These are phyloP conservation scores for Rhopalosiphum padi DNA, from an alignment of 1,140 invertebrate species.

Conservation along the genomic window DNA sequence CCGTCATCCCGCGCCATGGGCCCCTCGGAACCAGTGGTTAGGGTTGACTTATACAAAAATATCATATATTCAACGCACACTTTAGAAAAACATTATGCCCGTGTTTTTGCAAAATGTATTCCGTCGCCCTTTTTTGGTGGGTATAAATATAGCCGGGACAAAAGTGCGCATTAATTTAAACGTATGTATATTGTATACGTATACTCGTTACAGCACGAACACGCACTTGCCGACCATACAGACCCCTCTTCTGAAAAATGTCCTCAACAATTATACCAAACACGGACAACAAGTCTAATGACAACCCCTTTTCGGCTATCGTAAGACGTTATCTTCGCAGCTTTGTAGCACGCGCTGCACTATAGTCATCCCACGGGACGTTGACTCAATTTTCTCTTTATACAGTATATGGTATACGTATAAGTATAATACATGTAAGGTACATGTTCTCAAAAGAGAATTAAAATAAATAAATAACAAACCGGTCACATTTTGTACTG, in stretches of 20 bases:
- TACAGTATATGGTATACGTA: not conserved
- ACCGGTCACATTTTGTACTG: not conserved
- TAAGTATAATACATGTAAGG: not conserved
- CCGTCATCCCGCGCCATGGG: too few relatives aligned
- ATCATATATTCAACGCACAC: slow-evolving; percentile 38
- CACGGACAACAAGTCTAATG: slow-evolving; percentile 6
- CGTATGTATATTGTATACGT: not conserved
- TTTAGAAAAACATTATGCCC: slow-evolving; percentile 52
- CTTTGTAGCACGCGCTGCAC: not conserved
- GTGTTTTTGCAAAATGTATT: slow-evolving; percentile 41
- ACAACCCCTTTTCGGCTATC: not conserved
- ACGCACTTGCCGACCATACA: not conserved
- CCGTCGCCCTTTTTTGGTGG: slow-evolving; percentile 29
- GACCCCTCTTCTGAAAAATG: not conserved
- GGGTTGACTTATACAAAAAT: slow-evolving; percentile 36
- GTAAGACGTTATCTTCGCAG: not conserved
- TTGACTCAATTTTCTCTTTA: not conserved
- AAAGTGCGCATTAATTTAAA: slow-evolving; percentile 41
- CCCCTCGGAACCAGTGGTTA: not conserved
- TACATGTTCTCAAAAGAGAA: not conserved
- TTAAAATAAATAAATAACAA: not conserved
- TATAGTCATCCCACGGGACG: not conserved
- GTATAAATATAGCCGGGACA: slow-evolving; percentile 2
- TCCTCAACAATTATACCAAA: not conserved
- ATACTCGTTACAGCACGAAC: not conserved